Evolutionary conservation across 2,888 invertebrate genomes (phyloP).

Genomic region (Drosophila testacea): DNA sequence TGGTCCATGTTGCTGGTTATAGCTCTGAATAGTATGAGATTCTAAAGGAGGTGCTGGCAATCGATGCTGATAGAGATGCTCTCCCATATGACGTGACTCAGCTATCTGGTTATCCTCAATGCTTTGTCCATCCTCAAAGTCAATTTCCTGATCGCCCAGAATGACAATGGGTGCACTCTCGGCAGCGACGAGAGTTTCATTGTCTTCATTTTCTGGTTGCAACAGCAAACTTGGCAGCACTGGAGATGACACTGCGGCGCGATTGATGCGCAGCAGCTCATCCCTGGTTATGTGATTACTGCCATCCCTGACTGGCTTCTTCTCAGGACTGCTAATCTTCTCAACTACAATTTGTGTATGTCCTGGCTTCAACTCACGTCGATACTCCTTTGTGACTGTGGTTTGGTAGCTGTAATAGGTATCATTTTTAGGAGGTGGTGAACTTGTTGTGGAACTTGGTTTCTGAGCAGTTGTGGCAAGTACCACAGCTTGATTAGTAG

Average conservation of each 20-base stretch:
- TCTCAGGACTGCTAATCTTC: constrained; percentile 56
- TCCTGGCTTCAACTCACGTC: constrained; percentile 76
- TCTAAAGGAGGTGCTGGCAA: constrained; percentile 44
- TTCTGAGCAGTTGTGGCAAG: constrained; percentile 29
- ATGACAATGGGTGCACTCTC: constrained; percentile 86
- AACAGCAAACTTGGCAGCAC: constrained; percentile 77
- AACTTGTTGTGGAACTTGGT: constrained; percentile 15
- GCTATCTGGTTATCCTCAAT: constrained; percentile 86
- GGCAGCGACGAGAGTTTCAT: constrained; percentile 69
- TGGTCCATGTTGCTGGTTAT: constrained; percentile 60
- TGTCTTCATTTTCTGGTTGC: constrained; percentile 57
- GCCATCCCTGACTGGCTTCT: constrained; percentile 85
- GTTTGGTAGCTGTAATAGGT: constrained; percentile 73
- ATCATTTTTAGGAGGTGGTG: constrained; percentile 39
- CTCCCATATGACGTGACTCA: constrained; percentile 80
- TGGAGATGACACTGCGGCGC: constrained; percentile 83
- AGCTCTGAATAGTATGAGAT: constrained; percentile 44
- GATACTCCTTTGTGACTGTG: constrained; percentile 76
- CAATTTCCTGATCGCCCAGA: constrained; percentile 85
- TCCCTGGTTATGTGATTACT: constrained; percentile 87
- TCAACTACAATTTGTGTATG: constrained; percentile 82
- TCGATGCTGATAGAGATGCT: constrained; percentile 65
- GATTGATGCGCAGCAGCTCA: constrained; percentile 88
- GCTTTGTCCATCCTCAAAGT: constrained; percentile 74
- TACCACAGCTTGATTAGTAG: constrained; percentile 41